These are phyloP conservation scores for Henricia sp. DNA, from an alignment of 53 echinoderm and acorn worm species.

Conservation along the genomic window DNA sequence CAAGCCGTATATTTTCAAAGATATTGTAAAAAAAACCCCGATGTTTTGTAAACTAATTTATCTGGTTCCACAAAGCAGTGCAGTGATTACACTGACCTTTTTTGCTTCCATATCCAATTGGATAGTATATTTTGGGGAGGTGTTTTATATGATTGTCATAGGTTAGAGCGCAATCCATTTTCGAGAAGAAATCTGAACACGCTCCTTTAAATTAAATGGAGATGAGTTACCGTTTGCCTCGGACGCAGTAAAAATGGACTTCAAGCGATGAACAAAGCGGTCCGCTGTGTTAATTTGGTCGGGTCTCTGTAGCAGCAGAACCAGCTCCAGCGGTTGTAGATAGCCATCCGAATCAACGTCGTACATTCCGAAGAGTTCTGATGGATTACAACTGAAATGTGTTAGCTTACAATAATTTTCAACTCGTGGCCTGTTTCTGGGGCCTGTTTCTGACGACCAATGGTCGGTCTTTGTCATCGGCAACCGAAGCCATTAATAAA, in stretches of 20 bases:
- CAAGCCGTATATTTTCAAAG: too few relatives aligned
- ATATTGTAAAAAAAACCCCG: too few relatives aligned
- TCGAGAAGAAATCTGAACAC: neutral
- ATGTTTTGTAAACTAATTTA: too few relatives aligned
- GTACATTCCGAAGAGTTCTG: conserved; percentile 17
- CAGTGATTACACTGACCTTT: too few relatives aligned
- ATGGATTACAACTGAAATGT: too few relatives aligned
- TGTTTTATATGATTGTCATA: too few relatives aligned
- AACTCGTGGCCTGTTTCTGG: neutral
- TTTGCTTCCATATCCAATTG: too few relatives aligned
- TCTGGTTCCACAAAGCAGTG: too few relatives aligned
- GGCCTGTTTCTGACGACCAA: neutral
- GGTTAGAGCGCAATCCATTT: neutral
- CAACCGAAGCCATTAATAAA: neutral
- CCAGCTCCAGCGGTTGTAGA: neutral
- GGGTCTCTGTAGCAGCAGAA: conserved; percentile 3
- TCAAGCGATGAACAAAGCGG: neutral
- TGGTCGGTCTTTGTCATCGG: neutral
- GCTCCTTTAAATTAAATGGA: neutral
- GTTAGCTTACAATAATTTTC: too few relatives aligned
- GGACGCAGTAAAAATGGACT: neutral
- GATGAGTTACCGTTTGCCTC: conserved; percentile 9
- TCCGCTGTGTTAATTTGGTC: conserved; percentile 1
- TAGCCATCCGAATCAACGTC: conserved; percentile 11
- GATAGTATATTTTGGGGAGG: too few relatives aligned